Base-by-base conservation (phyloP, 2,797 vertebrate species). In the Microcaecilia unicolor region DNA sequence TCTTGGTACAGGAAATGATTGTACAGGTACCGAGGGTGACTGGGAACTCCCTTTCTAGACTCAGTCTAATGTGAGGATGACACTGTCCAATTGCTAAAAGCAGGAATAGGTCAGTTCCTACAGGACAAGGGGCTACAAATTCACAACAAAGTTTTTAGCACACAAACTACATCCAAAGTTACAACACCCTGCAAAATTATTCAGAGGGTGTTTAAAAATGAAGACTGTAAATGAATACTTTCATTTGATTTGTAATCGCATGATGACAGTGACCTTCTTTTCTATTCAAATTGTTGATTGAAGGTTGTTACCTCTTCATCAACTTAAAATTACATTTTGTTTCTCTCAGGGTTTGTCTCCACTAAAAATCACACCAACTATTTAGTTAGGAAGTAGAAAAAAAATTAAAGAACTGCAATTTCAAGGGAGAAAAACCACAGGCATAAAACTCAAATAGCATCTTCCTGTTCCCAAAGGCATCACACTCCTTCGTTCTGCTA, bases 401-500 rank as follows among this genome's bases (percentile, higher is more conserved):
- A 61, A 51, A 43, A 57, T 59, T 64, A 59, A 74, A 78, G 46
- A 75, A 65, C 62, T 65, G 70, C 61, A 54, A 42, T 70, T 77
- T 75, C 9, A 16, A 61, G 74, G 62, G 28, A 26, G 36, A 30
- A 53, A 51, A 46, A 65, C 58, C 44, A 64, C 34, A 61, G 61
- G 64, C 70, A 55, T 64, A 71, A 75, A 74, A 67, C 58, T 63
- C 72, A 77, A 74, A 70, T 63, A 70, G 72, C 66, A 70, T 76
- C 73, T 67, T 52, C 44, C 32, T 25, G 43, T 74, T 73, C 77
- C 80, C 3, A 2, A 34, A 58, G 74, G 64, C 52, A 67, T 69
- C 57, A 56, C 9, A 62, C 60, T 72, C 70, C 80, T 86, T 86
- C 86, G 83, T 84, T 86, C 81, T 82, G 82, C 78, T 84, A 66